Conservation (phyloP, 2,797 vertebrate species). For the Helostoma temminkii region DNA sequence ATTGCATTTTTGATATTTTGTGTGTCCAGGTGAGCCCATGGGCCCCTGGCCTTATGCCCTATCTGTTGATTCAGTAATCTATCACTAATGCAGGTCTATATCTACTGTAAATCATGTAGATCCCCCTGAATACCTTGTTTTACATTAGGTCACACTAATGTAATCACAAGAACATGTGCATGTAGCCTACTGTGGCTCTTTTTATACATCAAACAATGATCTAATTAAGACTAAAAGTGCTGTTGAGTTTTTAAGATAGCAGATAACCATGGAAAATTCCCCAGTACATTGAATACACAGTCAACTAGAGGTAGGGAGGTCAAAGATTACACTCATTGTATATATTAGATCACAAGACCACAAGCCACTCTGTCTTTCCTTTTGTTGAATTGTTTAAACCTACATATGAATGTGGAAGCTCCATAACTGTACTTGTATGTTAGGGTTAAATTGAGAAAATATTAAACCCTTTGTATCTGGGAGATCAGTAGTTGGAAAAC, state of each 20-base stretch:
- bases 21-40: too few species aligned
- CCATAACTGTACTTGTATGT: constrained; percentile 21
- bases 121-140: too few species aligned
- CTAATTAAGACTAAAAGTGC: too few species aligned
- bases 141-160: neutral
- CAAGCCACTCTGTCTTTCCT: constrained; percentile 25
- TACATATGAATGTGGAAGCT: constrained; percentile 47
- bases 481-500: constrained; percentile 13
- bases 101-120: too few species aligned
- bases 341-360: constrained; percentile 13
- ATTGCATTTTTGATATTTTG: too few species aligned
- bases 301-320: constrained; percentile 20
- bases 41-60: too few species aligned
- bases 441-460: neutral
- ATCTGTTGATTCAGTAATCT: too few species aligned
- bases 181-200: too few species aligned
- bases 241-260: too few species aligned
- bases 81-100: too few species aligned
- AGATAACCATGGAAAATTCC: constrained; percentile 15
- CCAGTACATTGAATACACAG: constrained; percentile 11
- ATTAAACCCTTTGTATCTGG: constrained; percentile 20
- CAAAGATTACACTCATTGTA: constrained; percentile 23
- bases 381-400: constrained; percentile 43
- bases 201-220: too few species aligned
- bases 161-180: neutral